A percentile compares a stretch with the other conserved stretches of the same genome.
phyloP scores from a whole-genome alignment of 2,797 vertebrate genomes.

The Heliangelus exortis region DNA sequence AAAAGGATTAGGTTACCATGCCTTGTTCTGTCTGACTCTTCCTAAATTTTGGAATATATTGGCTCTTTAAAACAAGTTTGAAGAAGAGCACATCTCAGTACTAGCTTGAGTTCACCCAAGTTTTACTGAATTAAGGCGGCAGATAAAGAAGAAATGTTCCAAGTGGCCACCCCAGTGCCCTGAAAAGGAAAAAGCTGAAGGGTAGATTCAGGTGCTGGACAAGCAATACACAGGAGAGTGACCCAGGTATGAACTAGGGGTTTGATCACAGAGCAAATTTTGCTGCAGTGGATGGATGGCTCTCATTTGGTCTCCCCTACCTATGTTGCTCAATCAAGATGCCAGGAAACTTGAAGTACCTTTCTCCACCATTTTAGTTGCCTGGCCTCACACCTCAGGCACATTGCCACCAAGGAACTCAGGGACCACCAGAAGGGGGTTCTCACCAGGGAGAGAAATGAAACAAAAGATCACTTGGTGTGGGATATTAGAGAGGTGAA shows the following conservation, averaged over 20 bases:
- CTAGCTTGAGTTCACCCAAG: not conserved
- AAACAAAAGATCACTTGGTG: not conserved
- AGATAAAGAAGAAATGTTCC: not conserved
- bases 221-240: not conserved
- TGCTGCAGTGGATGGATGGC: not conserved
- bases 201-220: not conserved
- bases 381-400: not conserved
- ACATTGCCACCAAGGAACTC: accelerated
- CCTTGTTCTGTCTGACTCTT: not conserved
- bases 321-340: not conserved
- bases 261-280: not conserved
- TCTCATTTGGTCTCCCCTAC: not conserved
- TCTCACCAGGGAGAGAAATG: not conserved
- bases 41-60: not conserved
- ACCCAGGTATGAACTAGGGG: not conserved
- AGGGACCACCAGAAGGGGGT: accelerated
- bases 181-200: not conserved
- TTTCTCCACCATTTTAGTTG: not conserved
- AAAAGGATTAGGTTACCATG: not conserved
- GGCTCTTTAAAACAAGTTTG: not conserved
- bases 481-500: not conserved
- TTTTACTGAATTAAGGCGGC: not conserved
- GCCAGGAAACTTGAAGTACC: not conserved
- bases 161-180: not conserved
- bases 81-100: not conserved